Percentiles rank a stretch among this genome's conserved stretches.
phyloP scores from a whole-genome alignment of 1,140 invertebrate genomes.

The Panagrolaimus sp. region DNA sequence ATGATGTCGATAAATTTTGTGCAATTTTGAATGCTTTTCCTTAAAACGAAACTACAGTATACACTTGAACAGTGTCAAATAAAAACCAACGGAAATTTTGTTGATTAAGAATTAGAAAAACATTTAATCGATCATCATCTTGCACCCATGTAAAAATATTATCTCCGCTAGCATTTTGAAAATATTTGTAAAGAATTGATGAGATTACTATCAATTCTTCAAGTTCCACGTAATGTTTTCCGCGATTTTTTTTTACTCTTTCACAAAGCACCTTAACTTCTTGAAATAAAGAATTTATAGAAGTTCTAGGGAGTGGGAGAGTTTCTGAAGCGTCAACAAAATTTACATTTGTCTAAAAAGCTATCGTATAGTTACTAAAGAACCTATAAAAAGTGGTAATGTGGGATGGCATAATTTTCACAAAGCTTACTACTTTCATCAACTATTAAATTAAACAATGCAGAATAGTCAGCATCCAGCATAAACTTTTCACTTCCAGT shows the following conservation, averaged over 20 bases:
- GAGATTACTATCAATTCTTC: background rate
- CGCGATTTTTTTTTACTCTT: background rate
- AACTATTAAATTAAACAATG: background rate
- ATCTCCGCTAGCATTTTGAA: background rate
- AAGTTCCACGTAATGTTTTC: background rate
- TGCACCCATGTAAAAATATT: background rate
- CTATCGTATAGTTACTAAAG: background rate
- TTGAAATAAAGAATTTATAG: background rate
- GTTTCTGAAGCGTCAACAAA: background rate
- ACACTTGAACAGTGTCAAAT: no score
- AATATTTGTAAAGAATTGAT: background rate
- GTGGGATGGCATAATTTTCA: no score
- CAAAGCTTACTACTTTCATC: background rate
- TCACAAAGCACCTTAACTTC: conserved; percentile 6
- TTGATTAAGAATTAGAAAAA: background rate
- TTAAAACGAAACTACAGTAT: no score
- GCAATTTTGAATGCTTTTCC: background rate
- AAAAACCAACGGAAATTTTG: background rate
- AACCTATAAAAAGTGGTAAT: no score
- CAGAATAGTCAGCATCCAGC: background rate
- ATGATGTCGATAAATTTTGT: background rate
- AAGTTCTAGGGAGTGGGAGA: background rate
- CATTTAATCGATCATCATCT: background rate
- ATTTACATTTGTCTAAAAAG: background rate
- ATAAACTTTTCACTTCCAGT: background rate